Conservation (phyloP, 2,797 vertebrate species). For the Mormyrus proboscirostris region DNA sequence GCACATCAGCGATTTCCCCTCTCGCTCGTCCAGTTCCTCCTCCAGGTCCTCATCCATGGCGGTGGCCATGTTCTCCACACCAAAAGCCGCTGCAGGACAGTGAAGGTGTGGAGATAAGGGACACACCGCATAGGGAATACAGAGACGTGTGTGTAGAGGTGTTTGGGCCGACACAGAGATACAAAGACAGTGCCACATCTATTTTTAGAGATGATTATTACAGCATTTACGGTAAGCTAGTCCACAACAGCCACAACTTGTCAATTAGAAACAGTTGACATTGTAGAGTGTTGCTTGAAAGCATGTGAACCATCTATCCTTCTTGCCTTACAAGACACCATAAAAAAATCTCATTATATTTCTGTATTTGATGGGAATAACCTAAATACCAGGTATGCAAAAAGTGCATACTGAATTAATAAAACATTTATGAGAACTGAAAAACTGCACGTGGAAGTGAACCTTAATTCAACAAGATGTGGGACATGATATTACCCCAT, state of each 20-base stretch:
- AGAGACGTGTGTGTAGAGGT: neutral
- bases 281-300: neutral
- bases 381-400: neutral
- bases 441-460: neutral
- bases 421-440: neutral
- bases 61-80: slow-evolving; percentile 96
- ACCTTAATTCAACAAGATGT: neutral
- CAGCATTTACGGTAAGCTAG: neutral
- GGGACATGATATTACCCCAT: neutral
- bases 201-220: neutral
- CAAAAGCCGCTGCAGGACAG: slow-evolving; percentile 64
- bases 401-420: neutral
- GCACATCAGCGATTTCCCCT: slow-evolving; percentile 99
- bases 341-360: neutral
- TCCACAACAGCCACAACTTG: neutral
- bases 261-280: neutral
- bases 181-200: neutral
- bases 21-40: slow-evolving; percentile 94
- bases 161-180: neutral
- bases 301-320: neutral
- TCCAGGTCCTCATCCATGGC: slow-evolving; percentile 99
- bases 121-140: too few species aligned
- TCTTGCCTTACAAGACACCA: neutral
- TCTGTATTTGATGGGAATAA: neutral
- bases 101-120: neutral